Conservation (phyloP, 2,113 vertebrate species). For the Centropus bengalensis region DNA sequence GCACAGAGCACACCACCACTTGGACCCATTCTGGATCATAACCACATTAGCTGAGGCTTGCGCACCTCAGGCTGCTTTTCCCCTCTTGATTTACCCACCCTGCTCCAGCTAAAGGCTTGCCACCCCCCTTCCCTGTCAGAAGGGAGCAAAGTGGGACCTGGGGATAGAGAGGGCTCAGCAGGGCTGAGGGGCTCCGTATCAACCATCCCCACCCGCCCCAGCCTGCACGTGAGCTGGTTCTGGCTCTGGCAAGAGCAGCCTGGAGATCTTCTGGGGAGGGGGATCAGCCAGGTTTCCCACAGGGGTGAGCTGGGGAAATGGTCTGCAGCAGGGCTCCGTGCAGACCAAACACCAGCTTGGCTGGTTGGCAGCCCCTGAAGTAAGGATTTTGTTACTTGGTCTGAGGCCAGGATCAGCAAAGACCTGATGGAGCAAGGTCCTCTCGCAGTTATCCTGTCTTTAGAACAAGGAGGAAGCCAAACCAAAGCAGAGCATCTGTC, state of each 20-base stretch:
- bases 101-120: not conserved
- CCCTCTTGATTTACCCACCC: not conserved
- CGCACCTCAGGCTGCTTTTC: not conserved
- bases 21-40: not conserved
- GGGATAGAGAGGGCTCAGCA: not conserved
- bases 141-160: not conserved
- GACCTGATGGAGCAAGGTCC: not conserved
- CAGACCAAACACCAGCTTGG: not conserved
- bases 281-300: not conserved
- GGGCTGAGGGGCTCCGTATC: too few relatives aligned
- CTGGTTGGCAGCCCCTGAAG: not conserved
- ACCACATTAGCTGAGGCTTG: not conserved
- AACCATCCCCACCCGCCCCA: not conserved
- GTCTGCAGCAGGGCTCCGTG: not conserved
- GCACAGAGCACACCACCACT: fast-evolving
- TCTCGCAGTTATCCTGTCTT: not conserved
- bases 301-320: not conserved
- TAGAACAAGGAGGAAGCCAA: not conserved
- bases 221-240: not conserved
- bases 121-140: fast-evolving
- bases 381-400: not conserved
- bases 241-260: not conserved
- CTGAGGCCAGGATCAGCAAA: not conserved
- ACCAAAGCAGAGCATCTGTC: not conserved
- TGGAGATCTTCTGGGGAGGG: not conserved